Percentiles rank a stretch among this genome's conserved stretches.
These are phyloP conservation scores for Momotus momota DNA, from an alignment of 2,797 vertebrate genomes.

Conservation along the genomic window DNA sequence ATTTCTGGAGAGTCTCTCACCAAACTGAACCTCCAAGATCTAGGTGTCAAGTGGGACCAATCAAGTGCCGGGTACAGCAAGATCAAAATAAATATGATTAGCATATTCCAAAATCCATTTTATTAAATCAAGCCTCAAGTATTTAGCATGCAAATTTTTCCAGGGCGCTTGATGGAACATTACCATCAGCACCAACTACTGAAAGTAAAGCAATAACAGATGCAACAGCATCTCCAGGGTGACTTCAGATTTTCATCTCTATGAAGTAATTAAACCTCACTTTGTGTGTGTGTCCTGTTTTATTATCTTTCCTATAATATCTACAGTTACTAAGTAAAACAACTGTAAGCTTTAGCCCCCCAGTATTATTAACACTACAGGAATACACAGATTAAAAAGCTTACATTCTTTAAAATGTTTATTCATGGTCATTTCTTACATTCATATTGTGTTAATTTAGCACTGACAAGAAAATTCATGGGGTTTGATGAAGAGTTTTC, in stretches of 20 bases:
- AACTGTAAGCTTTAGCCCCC: not conserved
- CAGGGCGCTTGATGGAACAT: not conserved
- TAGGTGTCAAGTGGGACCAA: not conserved
- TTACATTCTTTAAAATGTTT: not conserved
- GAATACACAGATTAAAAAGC: not conserved
- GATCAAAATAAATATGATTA: not conserved
- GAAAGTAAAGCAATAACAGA: slow-evolving; percentile 42
- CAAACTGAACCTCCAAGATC: not conserved
- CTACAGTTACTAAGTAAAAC: not conserved
- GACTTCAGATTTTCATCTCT: slow-evolving; percentile 44
- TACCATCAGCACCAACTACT: not conserved
- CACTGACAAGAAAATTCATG: slow-evolving; percentile 35
- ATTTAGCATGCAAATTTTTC: slow-evolving; percentile 55
- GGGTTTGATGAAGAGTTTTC: not conserved
- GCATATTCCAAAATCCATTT: slow-evolving; percentile 32
- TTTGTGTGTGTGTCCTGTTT: not conserved
- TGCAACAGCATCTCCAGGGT: slow-evolving; percentile 48
- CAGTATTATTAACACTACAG: not conserved
- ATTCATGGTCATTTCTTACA: slow-evolving; percentile 1
- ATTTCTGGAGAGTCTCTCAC: not conserved
- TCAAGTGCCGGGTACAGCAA: not conserved
- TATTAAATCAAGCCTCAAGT: slow-evolving; percentile 21
- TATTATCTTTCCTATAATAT: not conserved
- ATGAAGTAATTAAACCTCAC: slow-evolving; percentile 40
- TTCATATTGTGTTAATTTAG: not conserved